A percentile compares a stretch with the other conserved stretches of the same genome.
These are phyloP conservation scores for Charanyca ferruginea DNA, from an alignment of 2,888 invertebrate species.

Conservation along the genomic window DNA sequence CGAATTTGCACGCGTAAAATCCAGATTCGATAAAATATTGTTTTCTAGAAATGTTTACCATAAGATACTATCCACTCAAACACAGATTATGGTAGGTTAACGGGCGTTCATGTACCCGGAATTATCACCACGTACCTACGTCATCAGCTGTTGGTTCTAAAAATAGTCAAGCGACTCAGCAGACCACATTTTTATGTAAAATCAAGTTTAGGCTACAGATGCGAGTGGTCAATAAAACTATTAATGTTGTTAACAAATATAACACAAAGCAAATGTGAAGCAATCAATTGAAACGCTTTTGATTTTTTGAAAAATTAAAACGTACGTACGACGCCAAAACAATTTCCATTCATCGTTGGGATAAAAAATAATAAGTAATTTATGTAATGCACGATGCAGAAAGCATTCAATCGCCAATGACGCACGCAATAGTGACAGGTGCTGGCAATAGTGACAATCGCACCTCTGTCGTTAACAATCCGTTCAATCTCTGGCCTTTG, in stretches of 20 bases:
- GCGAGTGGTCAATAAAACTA: conserved; percentile 9
- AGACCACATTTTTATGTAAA: conserved; percentile 8
- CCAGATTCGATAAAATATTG: conserved; percentile 11
- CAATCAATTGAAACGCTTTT: conserved; percentile 20
- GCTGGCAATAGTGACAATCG: conserved; percentile 26
- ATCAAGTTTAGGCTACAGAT: conserved; percentile 7
- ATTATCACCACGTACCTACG: conserved; percentile 12
- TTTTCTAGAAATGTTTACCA: conserved; percentile 15
- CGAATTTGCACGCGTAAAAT: conserved; percentile 6
- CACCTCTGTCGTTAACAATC: conserved; percentile 22
- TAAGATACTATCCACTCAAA: conserved; percentile 4
- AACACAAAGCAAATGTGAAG: conserved; percentile 12
- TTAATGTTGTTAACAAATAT: conserved; percentile 15
- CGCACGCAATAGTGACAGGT: too few relatives aligned
- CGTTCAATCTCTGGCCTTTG: conserved; percentile 20
- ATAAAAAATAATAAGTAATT: conserved; percentile 3
- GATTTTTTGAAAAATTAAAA: conserved; percentile 28
- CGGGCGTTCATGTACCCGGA: not conserved
- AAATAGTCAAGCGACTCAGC: not conserved
- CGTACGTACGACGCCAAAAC: conserved; percentile 17
- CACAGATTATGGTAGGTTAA: not conserved
- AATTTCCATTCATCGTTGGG: conserved; percentile 5
- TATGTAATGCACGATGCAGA: conserved; percentile 12
- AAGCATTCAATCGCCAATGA: conserved; percentile 16
- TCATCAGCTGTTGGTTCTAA: conserved; percentile 6